phyloP scores from a whole-genome alignment of 1,140 invertebrate genomes.

The Ylistrum balloti region DNA sequence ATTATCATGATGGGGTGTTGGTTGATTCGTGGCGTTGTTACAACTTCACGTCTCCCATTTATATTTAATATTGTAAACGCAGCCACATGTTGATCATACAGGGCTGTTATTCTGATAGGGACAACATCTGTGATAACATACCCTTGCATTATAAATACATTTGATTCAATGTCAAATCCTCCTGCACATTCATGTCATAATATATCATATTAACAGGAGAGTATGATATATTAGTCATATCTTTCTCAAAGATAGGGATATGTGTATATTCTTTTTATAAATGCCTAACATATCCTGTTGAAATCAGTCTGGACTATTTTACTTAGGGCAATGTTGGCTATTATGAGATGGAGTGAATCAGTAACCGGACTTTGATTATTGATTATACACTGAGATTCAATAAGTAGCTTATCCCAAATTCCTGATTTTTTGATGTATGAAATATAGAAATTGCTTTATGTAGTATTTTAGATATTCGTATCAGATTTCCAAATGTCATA shows the following conservation, averaged over 20 bases:
- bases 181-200: not conserved
- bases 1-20: not conserved
- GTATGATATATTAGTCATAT: not conserved
- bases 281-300: not conserved
- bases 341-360: too few species aligned
- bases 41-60: not conserved
- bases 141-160: not conserved
- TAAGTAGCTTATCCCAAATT: not conserved
- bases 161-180: not conserved
- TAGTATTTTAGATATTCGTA: too few species aligned
- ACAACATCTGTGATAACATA: not conserved
- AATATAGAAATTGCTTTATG: too few species aligned
- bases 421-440: too few species aligned
- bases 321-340: not conserved
- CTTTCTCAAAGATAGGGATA: not conserved
- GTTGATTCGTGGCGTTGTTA: not conserved
- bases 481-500: not conserved
- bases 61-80: not conserved
- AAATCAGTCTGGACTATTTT: not conserved
- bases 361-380: not conserved
- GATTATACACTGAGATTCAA: not conserved
- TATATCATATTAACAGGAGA: not conserved
- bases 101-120: not conserved
- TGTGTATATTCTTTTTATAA: not conserved
- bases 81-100: not conserved